These are phyloP conservation scores for Stegastes partitus DNA, from an alignment of 2,113 vertebrate species.

Conservation along the genomic window DNA sequence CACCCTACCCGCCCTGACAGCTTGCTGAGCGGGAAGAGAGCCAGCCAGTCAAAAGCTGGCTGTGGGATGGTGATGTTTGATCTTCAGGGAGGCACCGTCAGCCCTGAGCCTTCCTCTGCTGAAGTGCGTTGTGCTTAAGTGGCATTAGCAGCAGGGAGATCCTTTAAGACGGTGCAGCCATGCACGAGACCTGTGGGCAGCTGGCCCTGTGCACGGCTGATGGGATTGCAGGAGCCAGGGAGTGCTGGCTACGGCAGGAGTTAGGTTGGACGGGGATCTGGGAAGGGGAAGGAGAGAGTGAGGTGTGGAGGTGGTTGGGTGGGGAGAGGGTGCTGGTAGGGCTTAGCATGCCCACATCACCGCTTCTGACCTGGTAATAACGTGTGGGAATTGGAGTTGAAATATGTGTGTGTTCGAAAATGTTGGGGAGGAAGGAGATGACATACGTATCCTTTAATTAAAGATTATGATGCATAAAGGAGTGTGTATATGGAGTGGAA, in stretches of 20 bases:
- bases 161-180: conserved; percentile 71
- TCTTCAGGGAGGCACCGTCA: conserved; percentile 41
- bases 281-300: background rate
- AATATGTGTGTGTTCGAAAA: no score
- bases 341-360: no score
- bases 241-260: background rate
- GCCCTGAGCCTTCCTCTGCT: conserved; percentile 51
- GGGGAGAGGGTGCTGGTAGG: background rate
- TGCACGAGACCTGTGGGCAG: conserved; percentile 72
- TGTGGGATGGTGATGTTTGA: conserved; percentile 42
- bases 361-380: no score
- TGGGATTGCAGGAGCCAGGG: conserved; percentile 50
- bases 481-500: background rate
- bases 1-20: conserved; percentile 25
- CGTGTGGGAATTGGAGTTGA: no score
- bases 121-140: conserved; percentile 73
- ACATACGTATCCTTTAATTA: no score
- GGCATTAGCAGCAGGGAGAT: conserved; percentile 74
- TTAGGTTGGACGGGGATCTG: background rate
- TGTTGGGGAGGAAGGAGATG: no score
- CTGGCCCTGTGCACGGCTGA: conserved; percentile 48
- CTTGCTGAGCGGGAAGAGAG: conserved; percentile 16
- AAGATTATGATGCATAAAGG: no score
- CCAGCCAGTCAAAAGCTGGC: conserved; percentile 35
- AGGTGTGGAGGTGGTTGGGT: background rate